phyloP scores from a whole-genome alignment of 2,797 vertebrate genomes.

The Pipistrellus nathusii region DNA sequence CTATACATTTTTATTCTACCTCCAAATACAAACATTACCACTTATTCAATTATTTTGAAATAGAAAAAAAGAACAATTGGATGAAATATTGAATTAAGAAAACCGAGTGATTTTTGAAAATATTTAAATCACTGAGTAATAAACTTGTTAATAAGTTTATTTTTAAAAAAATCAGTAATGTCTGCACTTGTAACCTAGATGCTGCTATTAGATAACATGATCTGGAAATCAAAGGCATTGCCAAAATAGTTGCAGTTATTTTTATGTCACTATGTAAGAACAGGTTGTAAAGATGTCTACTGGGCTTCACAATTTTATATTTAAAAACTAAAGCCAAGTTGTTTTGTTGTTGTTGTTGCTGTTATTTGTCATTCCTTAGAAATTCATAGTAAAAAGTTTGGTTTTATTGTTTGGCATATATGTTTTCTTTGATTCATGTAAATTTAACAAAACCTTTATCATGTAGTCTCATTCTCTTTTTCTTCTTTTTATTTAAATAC shows the following conservation, averaged over 20 bases:
- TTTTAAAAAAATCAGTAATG: not conserved
- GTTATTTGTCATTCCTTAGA: constrained; percentile 53
- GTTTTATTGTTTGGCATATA: not conserved
- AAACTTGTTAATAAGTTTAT: not conserved
- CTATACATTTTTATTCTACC: not conserved
- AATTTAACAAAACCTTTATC: not conserved
- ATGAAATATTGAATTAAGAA: not conserved
- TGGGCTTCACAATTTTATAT: constrained; percentile 55
- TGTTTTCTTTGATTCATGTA: not conserved
- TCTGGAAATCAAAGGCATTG: constrained; percentile 65
- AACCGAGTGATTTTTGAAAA: not conserved
- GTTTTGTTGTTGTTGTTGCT: not conserved
- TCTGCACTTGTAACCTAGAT: constrained; percentile 48
- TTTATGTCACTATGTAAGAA: constrained; percentile 72
- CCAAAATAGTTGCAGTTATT: constrained; percentile 11
- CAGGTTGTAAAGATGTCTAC: constrained; percentile 55
- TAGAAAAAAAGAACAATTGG: not conserved
- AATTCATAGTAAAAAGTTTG: constrained; percentile 55
- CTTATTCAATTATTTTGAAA: not conserved
- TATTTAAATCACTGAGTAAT: not conserved
- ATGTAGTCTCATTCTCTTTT: not conserved
- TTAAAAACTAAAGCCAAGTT: constrained; percentile 1
- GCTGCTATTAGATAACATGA: constrained; percentile 70
- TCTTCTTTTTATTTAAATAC: constrained; percentile 31
- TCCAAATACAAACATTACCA: not conserved